Evolutionary conservation across 2,113 vertebrate genomes (phyloP).

Genomic region (Brachirus orientalis): DNA sequence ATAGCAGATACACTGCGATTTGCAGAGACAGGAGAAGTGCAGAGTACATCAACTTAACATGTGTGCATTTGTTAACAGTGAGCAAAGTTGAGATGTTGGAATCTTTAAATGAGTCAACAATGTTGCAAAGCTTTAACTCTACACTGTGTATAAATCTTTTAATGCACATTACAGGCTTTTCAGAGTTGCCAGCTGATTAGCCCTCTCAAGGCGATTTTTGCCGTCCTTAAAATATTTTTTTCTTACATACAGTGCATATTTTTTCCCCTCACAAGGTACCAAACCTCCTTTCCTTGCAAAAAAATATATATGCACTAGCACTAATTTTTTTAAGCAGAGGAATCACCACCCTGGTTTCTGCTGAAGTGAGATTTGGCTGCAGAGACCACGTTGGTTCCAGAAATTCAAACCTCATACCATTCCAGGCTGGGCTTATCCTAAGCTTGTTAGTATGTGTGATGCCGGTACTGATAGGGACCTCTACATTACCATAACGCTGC

Average conservation of each 20-base stretch:
- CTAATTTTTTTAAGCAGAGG: constrained; percentile 73
- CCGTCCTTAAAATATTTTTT: constrained; percentile 61
- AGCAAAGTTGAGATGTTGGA: constrained; percentile 73
- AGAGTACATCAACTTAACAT: constrained; percentile 73
- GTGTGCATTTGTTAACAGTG: constrained; percentile 74
- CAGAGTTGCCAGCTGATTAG: constrained; percentile 78
- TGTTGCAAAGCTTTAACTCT: constrained; percentile 69
- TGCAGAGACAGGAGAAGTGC: constrained; percentile 72
- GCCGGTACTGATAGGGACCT: constrained; percentile 89
- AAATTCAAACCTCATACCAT: constrained; percentile 99
- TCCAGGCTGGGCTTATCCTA: constrained; percentile 98
- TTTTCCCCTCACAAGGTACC: constrained; percentile 51
- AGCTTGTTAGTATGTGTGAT: constrained; percentile 99
- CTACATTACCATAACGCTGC: constrained; percentile 99
- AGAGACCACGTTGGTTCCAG: constrained; percentile 94
- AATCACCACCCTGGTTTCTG: constrained; percentile 87
- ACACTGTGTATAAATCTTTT: constrained; percentile 72
- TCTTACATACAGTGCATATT: constrained; percentile 77
- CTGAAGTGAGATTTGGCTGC: constrained; percentile 97
- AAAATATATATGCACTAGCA: constrained; percentile 83
- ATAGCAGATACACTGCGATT: constrained; percentile 71
- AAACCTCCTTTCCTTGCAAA: constrained; percentile 84
- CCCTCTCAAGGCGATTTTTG: constrained; percentile 75
- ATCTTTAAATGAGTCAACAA: constrained; percentile 80
- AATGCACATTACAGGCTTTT: constrained; percentile 76